A percentile compares a stretch with the other conserved stretches of the same genome.
Conservation (phyloP, 1,140 invertebrate species). For the Colletes gigas region DNA sequence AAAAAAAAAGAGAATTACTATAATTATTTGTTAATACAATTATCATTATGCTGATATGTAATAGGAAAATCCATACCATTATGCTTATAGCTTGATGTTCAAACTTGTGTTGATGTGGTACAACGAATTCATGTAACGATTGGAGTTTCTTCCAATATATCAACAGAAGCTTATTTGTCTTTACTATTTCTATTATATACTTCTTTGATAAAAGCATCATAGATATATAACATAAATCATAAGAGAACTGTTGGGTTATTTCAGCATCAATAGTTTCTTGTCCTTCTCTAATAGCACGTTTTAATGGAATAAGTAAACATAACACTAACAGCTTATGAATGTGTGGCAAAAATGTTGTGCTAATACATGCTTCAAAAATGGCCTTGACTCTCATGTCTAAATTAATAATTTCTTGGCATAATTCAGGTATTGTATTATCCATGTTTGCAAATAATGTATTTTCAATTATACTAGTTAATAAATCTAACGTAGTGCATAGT, state of each 20-base stretch:
- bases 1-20: constrained; percentile 69
- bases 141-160: constrained; percentile 76
- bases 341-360: constrained; percentile 74
- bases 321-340: constrained; percentile 73
- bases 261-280: constrained; percentile 57
- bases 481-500: constrained; percentile 80
- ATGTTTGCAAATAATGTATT: constrained; percentile 72
- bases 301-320: constrained; percentile 73
- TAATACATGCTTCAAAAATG: constrained; percentile 76
- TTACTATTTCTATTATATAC: constrained; percentile 72
- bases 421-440: constrained; percentile 72
- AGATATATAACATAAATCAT: constrained; percentile 69
- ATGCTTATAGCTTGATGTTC: constrained; percentile 82
- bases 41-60: neutral
- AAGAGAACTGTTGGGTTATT: constrained; percentile 65
- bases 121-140: constrained; percentile 60
- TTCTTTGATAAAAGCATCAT: constrained; percentile 74
- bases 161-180: constrained; percentile 72
- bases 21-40: constrained; percentile 51
- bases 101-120: constrained; percentile 69
- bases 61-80: constrained; percentile 76
- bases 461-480: constrained; percentile 78
- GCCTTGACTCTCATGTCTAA: constrained; percentile 74
- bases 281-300: constrained; percentile 63
- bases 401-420: constrained; percentile 69